A percentile compares a stretch with the other conserved stretches of the same genome.
Conservation (phyloP, 2,797 vertebrate species). For the Momotus momota region DNA sequence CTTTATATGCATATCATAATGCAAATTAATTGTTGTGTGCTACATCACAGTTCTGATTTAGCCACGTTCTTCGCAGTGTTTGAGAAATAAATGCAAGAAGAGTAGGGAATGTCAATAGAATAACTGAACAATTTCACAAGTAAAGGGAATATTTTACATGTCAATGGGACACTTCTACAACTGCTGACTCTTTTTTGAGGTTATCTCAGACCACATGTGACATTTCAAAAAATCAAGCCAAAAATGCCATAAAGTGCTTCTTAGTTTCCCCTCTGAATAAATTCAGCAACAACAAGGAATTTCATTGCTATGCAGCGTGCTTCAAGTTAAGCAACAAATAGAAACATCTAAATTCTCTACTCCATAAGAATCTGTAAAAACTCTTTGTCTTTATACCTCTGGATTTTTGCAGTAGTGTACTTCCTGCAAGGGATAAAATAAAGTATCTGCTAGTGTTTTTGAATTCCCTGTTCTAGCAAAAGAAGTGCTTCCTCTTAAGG, state of each 20-base stretch:
- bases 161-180: neutral
- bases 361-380: neutral
- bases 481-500: neutral
- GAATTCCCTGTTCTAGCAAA: neutral
- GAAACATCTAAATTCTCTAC: neutral
- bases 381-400: neutral
- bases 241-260: neutral
- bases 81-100: neutral
- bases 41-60: constrained; percentile 43
- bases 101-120: neutral
- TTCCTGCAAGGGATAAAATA: neutral
- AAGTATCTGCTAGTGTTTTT: neutral
- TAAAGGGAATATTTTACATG: neutral
- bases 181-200: neutral
- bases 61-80: neutral
- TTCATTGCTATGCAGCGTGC: neutral
- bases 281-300: neutral
- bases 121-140: neutral
- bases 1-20: neutral
- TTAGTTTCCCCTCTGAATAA: neutral
- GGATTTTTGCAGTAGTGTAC: neutral
- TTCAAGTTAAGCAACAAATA: neutral
- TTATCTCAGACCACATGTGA: neutral
- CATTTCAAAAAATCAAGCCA: neutral
- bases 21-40: constrained; percentile 24